Conservation (phyloP, 2,888 invertebrate genomes). For the Cremastinae sp. region DNA sequence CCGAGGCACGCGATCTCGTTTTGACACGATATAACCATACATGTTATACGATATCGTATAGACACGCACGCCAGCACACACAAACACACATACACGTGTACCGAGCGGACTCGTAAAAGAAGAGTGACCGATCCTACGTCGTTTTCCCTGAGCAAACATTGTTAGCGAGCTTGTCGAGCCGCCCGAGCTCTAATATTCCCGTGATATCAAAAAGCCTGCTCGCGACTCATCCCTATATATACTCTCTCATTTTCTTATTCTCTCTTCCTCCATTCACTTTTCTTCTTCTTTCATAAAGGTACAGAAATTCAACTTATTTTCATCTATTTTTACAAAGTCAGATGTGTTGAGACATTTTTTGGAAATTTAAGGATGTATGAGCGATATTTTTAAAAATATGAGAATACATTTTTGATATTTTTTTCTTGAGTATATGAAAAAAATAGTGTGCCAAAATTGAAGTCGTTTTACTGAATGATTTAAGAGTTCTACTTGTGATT, state of each 20-base stretch:
- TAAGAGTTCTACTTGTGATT: too few relatives aligned
- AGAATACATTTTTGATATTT: too few relatives aligned
- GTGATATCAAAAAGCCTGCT: conserved; percentile 40
- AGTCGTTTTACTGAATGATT: too few relatives aligned
- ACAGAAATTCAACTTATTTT: conserved; percentile 27
- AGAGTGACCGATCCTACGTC: conserved; percentile 58
- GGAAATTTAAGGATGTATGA: too few relatives aligned
- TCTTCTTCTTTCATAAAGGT: conserved; percentile 24
- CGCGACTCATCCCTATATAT: conserved; percentile 19
- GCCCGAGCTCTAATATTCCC: conserved; percentile 47
- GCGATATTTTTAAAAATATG: too few relatives aligned
- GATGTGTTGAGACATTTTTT: too few relatives aligned
- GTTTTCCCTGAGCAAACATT: conserved; percentile 62
- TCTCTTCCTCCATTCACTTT: not conserved
- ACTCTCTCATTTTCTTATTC: conserved; percentile 3
- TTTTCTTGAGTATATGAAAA: too few relatives aligned
- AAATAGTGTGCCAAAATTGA: too few relatives aligned
- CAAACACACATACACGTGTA: conserved; percentile 3
- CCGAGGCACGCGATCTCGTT: conserved; percentile 71
- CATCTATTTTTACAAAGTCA: conserved; percentile 25
- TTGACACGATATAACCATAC: conserved; percentile 67
- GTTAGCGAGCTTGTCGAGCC: conserved; percentile 62
- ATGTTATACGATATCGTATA: conserved; percentile 7
- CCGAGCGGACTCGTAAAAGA: conserved; percentile 16
- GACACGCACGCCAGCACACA: conserved; percentile 10